phyloP scores from a whole-genome alignment of 53 echinoderm and acorn worm species.

The Henricia sp. region DNA sequence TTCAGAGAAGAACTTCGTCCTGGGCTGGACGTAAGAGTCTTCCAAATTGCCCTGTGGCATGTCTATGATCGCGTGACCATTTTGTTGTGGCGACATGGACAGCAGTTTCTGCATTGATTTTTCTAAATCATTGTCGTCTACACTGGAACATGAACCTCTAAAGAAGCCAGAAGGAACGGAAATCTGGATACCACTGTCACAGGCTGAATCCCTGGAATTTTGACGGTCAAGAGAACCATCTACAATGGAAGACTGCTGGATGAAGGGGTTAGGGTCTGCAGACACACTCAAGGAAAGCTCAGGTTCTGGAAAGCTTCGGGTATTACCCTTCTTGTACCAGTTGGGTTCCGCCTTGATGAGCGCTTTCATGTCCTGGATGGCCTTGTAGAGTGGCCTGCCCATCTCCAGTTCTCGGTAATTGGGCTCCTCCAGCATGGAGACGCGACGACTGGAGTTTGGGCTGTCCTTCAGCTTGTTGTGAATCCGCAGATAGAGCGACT shows the following conservation, averaged over 20 bases:
- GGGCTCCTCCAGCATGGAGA: neutral
- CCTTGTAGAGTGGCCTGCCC: constrained; percentile 20
- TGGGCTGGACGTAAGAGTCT: neutral
- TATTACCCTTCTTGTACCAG: constrained; percentile 39
- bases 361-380: constrained; percentile 49
- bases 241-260: neutral
- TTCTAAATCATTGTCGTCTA: neutral
- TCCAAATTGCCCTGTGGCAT: neutral
- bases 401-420: neutral
- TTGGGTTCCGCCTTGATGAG: constrained; percentile 22
- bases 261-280: neutral
- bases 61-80: neutral
- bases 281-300: neutral
- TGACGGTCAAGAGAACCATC: neutral
- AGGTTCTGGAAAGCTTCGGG: neutral
- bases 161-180: neutral
- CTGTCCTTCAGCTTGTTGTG: constrained; percentile 32
- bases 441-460: constrained; percentile 15
- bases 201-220: constrained; percentile 20
- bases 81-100: neutral
- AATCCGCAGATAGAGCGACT: constrained; percentile 35
- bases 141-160: neutral
- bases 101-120: neutral
- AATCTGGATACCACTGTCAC: neutral
- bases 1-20: neutral